Evolutionary conservation across 2,888 invertebrate genomes (phyloP), one percentile per base, ranked within the genome.

Genomic region (Slavum lentiscoides): DNA sequence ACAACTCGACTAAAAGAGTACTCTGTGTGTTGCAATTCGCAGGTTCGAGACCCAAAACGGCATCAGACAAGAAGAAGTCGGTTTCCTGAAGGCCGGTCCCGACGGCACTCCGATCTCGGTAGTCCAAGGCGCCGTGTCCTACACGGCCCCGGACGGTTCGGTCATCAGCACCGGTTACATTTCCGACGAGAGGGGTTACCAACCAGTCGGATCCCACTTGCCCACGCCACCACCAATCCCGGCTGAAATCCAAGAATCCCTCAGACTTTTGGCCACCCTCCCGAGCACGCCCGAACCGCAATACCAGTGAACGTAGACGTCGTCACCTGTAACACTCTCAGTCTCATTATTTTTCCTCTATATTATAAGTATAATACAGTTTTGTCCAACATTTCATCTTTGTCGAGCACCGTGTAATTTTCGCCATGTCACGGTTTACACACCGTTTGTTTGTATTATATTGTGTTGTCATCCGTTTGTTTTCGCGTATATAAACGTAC

Each of bases 191-290:
- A 92, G 92, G 85, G 94, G 93, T 82, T 94, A 92, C 87, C 90
- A 91, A 85, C 92, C 93, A 17, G 90, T 90, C 84, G 93, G 93
- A 74, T 92, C 92, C 64, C 93, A 93, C 86, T 87, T 93, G 84
- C 93, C 94, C 62, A 92, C 92, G n/a, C 90, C 93, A 11, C 93
- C 93, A 61, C 92, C 93, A 39, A 88, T 93, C 84, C 93, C 93
- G 55, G 90, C 89, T 85, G 91, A 91, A 67, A 92, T 92, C 84
- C 84, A 84, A 81, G 83, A 83, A 82, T 84, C 84, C 43, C 83
- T 84, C 5, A 81, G 23, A 76, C 77, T 74, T n/a, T 82, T 83
- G 68, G 82, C 83, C 2, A 69, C 82, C 13, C 70, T 83, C 30
- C 83, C 83, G 4, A 83, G 83, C 67, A 83, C 83, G n/a, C 83